phyloP scores from a whole-genome alignment of 2,113 vertebrate genomes.

The Phocoena sinus region DNA sequence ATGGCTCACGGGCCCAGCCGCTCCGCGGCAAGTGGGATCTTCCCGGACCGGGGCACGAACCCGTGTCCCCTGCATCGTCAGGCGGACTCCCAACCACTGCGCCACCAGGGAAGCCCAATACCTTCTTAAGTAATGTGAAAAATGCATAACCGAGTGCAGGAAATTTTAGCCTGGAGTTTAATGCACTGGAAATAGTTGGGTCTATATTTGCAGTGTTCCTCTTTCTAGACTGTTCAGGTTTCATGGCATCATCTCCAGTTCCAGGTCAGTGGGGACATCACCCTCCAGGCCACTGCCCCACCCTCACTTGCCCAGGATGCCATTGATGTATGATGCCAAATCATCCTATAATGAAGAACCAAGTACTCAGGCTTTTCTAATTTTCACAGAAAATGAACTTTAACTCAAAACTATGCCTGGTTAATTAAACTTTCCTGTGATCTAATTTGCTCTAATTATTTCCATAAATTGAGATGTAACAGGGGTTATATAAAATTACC shows the following conservation, averaged over 20 bases:
- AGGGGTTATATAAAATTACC: constrained; percentile 78
- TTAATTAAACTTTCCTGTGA: constrained; percentile 83
- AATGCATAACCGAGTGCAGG: neutral
- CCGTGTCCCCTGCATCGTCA: no score
- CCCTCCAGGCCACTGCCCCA: neutral
- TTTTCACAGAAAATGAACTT: constrained; percentile 84
- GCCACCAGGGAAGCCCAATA: neutral
- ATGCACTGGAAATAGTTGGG: neutral
- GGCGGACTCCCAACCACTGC: neutral
- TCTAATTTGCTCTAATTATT: constrained; percentile 85
- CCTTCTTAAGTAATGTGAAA: neutral
- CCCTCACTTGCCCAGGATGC: constrained; percentile 8
- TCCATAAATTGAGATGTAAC: constrained; percentile 83
- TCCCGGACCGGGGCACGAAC: no score
- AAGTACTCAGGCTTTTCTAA: constrained; percentile 78
- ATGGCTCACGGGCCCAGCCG: no score
- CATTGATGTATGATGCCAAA: constrained; percentile 61
- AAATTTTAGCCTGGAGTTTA: neutral
- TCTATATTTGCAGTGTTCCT: neutral
- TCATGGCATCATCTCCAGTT: neutral
- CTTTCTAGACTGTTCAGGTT: neutral
- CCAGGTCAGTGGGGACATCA: constrained; percentile 7
- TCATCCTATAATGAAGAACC: constrained; percentile 70
- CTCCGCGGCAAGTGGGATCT: no score
- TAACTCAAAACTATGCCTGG: constrained; percentile 82